Evolutionary conservation across 92 coral and sea anemone genomes (phyloP).

Genomic region (Zoanthus sociatus): DNA sequence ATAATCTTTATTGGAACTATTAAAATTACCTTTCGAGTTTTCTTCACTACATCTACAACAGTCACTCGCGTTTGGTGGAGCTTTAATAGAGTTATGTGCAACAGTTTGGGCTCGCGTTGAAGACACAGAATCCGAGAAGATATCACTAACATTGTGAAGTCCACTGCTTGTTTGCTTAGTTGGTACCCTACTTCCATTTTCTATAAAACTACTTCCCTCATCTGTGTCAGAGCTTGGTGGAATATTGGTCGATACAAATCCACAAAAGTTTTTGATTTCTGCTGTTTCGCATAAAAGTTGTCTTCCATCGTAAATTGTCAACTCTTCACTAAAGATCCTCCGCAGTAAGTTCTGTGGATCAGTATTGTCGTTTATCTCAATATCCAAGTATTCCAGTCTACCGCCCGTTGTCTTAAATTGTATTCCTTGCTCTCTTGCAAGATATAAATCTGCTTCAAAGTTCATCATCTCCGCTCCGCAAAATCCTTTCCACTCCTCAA

Average conservation of each 20-base stretch:
- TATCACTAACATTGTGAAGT: background rate
- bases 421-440: constrained; percentile 36
- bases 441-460: constrained; percentile 32
- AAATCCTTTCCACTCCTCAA: constrained; percentile 15
- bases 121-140: background rate
- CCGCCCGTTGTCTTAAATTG: constrained; percentile 19
- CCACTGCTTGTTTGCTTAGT: background rate
- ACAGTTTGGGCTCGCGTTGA: background rate
- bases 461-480: constrained; percentile 30
- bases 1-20: background rate
- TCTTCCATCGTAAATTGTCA: constrained; percentile 1
- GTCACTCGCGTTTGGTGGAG: background rate
- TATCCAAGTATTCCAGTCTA: background rate
- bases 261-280: background rate
- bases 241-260: background rate
- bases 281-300: constrained; percentile 2
- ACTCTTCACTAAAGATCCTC: constrained; percentile 22
- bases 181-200: background rate
- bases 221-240: background rate
- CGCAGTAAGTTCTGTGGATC: constrained; percentile 30
- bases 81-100: background rate
- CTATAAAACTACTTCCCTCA: background rate
- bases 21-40: background rate
- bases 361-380: background rate
- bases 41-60: background rate